Evolutionary conservation across 2,888 invertebrate genomes (phyloP).

Genomic region (Alitta virens): DNA sequence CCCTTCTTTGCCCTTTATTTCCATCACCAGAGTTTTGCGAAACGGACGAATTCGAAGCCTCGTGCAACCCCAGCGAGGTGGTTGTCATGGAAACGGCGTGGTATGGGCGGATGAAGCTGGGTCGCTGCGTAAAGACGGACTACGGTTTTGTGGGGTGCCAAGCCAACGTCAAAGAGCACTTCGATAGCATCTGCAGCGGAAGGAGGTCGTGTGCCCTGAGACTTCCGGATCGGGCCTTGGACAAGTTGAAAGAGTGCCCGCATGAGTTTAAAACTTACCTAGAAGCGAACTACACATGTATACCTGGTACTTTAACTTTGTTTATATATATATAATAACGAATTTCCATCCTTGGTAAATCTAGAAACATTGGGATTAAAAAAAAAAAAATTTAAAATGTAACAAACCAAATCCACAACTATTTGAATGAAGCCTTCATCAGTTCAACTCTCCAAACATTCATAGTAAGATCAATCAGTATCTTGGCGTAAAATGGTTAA

Average conservation of each 20-base stretch:
- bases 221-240: conserved; percentile 3
- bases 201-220: conserved; percentile 5
- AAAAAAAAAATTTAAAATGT: too few relatives aligned
- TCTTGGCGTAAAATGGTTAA: too few relatives aligned
- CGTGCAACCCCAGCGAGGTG: conserved; percentile 9
- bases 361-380: too few relatives aligned
- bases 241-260: conserved; percentile 6
- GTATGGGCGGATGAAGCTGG: conserved; percentile 13
- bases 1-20: too few relatives aligned
- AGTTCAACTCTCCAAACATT: too few relatives aligned
- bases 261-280: conserved; percentile 16
- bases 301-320: conserved; percentile 7
- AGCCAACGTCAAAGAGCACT: conserved; percentile 1
- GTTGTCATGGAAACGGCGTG: conserved; percentile 4
- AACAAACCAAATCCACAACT: too few relatives aligned
- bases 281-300: conserved; percentile 11
- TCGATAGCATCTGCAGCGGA: conserved; percentile 11
- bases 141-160: conserved; percentile 14
- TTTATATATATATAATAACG: too few relatives aligned
- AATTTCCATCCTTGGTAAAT: too few relatives aligned
- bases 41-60: conserved; percentile 8
- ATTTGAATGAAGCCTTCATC: too few relatives aligned
- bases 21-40: conserved; percentile 11
- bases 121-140: conserved; percentile 12
- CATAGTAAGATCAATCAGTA: too few relatives aligned